Conservation (phyloP, 2,113 vertebrate species). For the Pipra filicauda region DNA sequence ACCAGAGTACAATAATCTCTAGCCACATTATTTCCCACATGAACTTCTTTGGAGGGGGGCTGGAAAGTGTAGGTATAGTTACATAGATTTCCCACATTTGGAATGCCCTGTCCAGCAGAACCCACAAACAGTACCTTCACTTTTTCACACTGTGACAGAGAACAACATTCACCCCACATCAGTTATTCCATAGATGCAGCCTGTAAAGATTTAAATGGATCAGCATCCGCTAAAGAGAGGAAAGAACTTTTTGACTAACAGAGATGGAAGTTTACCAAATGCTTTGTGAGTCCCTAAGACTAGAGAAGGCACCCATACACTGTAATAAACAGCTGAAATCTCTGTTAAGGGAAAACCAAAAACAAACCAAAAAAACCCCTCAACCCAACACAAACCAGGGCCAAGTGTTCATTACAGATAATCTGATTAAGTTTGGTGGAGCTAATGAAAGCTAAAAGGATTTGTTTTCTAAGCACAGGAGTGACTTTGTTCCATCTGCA, state of each 20-base stretch:
- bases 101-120: neutral
- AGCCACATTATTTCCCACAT: neutral
- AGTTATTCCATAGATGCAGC: neutral
- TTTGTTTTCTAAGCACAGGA: neutral
- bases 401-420: neutral
- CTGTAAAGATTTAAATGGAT: neutral
- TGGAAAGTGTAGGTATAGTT: neutral
- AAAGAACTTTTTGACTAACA: neutral
- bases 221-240: neutral
- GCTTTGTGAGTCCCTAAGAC: neutral
- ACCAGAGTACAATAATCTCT: neutral
- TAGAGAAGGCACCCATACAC: neutral
- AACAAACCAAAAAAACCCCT: neutral
- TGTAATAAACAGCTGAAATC: neutral
- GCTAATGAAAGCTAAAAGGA: neutral
- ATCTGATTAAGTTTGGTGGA: neutral
- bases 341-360: neutral
- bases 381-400: neutral
- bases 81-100: neutral
- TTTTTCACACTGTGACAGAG: neutral
- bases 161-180: neutral
- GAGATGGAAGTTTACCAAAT: neutral
- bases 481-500: neutral
- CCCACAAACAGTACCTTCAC: neutral
- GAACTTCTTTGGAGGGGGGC: neutral